Evolutionary conservation across 37 sponge, comb jelly and placozoan species (phyloP).

Genomic region (Cladorhizidae sp.): DNA sequence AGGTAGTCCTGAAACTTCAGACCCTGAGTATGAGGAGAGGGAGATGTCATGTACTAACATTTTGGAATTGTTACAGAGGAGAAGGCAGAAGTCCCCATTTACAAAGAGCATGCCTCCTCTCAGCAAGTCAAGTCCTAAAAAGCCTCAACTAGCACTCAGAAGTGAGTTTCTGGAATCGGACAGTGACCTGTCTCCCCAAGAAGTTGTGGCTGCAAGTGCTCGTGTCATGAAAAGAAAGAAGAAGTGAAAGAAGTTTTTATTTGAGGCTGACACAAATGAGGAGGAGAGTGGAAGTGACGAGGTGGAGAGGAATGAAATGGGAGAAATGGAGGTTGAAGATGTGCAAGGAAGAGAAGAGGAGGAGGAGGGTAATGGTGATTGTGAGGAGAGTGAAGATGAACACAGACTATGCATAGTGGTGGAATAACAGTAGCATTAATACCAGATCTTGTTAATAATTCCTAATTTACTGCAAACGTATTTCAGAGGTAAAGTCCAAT

Average conservation of each 20-base stretch:
- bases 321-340: neutral
- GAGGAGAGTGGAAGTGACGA: neutral
- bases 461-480: too few relatives aligned
- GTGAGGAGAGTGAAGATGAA: neutral
- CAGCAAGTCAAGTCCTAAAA: neutral
- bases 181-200: constrained; percentile 4
- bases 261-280: neutral
- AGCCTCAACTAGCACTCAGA: constrained; percentile 9
- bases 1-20: neutral
- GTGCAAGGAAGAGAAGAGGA: neutral
- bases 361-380: neutral
- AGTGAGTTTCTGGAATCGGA: constrained; percentile 26
- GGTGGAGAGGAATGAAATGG: neutral
- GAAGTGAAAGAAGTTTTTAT: neutral
- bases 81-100: neutral
- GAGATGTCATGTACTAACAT: neutral
- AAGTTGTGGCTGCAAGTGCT: too few relatives aligned
- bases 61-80: neutral
- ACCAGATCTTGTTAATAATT: too few relatives aligned
- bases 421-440: too few relatives aligned
- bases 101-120: neutral
- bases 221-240: neutral
- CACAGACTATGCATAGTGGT: too few relatives aligned
- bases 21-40: neutral
- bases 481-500: too few relatives aligned